Base-by-base conservation (phyloP, 2,797 vertebrate species). In the Gallirallus australis region DNA sequence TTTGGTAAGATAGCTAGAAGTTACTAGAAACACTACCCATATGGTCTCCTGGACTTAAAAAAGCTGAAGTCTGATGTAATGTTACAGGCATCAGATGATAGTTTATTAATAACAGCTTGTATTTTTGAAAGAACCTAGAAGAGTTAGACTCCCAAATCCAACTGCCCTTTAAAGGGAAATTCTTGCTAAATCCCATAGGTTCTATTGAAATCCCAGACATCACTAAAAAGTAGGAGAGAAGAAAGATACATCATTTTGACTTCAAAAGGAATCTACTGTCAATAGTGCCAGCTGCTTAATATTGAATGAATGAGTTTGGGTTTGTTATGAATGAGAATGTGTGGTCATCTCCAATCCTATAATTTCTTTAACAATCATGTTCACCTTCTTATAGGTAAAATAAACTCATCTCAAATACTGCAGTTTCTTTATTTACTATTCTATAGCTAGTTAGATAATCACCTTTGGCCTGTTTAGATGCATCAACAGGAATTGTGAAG, bases 101-200 rank as follows among this genome's bases (percentile, higher is more conserved):
- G 81, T 89, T 96, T 94, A 95, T 93, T 95, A 96, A 96, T 95
- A 94, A 93, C 90, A 96, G 93, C 77, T 86, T 94, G 73, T 53
- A 91, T 90, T 86, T 95, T 80, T 91, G 45, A 96, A 93, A 93
- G 66, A 93, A 88, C 48, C 39, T 91, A 69, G 70, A 90, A 75
- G 73, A 94, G 48, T 69, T 82, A 77, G 75, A 87, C 50, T 92
- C 68, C 17, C 76, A 93, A 86, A 91, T 85, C 86, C 78, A 94
- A 82, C 45, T 64, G 48, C 64, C 42, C 60, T 84, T 93, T 88
- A 86, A 91, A 90, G 89, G 52, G 82, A 94, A 95, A 93, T 88
- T 87, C 40, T 83, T 94, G 57, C 37, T 89, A 94, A 96, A 95
- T 93, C 70, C 56, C 77, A 79, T 54, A 94, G 85, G 70, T 95